Base-by-base conservation (phyloP, 1,140 invertebrate genomes). In the Lepidurus couesii region DNA sequence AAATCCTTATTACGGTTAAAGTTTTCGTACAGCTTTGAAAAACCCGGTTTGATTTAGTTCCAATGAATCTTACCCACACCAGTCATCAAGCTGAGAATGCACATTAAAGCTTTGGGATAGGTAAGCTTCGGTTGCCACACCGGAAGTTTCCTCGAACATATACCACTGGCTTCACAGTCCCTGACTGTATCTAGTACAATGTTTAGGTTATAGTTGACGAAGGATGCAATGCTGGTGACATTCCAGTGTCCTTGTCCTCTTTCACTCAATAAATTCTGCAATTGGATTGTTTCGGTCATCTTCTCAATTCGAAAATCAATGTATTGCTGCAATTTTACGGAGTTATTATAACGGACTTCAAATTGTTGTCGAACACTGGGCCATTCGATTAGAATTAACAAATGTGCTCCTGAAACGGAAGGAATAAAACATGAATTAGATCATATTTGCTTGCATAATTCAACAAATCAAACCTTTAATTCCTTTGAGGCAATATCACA, bases 1-100 rank as follows among this genome's bases (percentile, higher is more conserved):
- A 21, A 21, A 47, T 34, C 3, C 34, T 34, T 34, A 34, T 34
- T 3, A 34, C 34, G 2, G 34, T 4, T 1, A 34, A 34, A 34
- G 34, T 34, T 34, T 34, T 34, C 26, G 26, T 34, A 34, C 34
- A 34, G 34, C 34, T 34, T 34, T 34, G 34, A 34, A 34, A 34
- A 34, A 3, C 34, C 2, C 34, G 34, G 34, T 34, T 34, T 34
- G 34, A 34, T 16, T 11, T 47, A 11, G 45, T 7, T 47, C 45
- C 7, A 11, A 47, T 47, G 5, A 47, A 65, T 65, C 53, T 65
- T 65, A 65, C 53, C 53, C 53, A 65, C 53, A 21, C 53, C 53
- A 16, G 53, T 65, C 53, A 65, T 65, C 53, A 65, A 65, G 53
- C 53, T 65, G 53, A 65, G 53, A 65, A 65, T 65, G 53, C 53